Conservation (phyloP, 2,113 vertebrate species). For the Axis porcinus region DNA sequence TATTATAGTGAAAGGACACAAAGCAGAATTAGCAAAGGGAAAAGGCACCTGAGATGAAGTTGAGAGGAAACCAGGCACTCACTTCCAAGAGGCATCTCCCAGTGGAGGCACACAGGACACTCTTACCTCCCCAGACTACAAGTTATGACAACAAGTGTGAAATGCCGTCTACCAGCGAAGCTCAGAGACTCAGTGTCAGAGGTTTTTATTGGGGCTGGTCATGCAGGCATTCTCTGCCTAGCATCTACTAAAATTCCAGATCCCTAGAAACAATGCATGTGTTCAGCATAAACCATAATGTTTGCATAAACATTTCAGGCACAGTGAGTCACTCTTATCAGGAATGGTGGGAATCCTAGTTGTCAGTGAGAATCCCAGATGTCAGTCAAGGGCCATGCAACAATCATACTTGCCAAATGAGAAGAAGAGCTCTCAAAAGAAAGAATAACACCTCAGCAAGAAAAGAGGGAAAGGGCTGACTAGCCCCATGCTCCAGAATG, state of each 20-base stretch:
- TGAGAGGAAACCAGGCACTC: background rate
- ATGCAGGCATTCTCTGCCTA: background rate
- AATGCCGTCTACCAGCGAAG: background rate
- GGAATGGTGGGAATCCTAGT: background rate
- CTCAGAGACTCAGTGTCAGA: background rate
- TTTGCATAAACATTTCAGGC: background rate
- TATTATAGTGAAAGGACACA: background rate
- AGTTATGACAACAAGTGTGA: background rate
- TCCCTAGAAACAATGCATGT: background rate
- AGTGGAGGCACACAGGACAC: background rate
- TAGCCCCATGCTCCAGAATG: background rate
- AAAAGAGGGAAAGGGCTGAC: background rate
- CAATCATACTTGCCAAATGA: background rate
- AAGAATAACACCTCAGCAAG: background rate
- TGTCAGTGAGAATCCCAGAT: background rate
- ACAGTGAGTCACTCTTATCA: background rate
- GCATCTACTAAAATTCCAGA: background rate
- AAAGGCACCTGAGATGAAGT: background rate
- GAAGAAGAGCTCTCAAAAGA: background rate
- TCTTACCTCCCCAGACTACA: background rate
- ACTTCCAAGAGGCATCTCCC: background rate
- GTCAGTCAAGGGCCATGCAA: background rate
- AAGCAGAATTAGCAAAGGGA: background rate
- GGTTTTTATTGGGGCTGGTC: background rate
- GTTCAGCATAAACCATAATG: background rate